A percentile compares a stretch with the other conserved stretches of the same genome.
These are phyloP conservation scores for Tympanoctomys barrerae DNA, from an alignment of 2,797 vertebrate genomes.

Conservation along the genomic window DNA sequence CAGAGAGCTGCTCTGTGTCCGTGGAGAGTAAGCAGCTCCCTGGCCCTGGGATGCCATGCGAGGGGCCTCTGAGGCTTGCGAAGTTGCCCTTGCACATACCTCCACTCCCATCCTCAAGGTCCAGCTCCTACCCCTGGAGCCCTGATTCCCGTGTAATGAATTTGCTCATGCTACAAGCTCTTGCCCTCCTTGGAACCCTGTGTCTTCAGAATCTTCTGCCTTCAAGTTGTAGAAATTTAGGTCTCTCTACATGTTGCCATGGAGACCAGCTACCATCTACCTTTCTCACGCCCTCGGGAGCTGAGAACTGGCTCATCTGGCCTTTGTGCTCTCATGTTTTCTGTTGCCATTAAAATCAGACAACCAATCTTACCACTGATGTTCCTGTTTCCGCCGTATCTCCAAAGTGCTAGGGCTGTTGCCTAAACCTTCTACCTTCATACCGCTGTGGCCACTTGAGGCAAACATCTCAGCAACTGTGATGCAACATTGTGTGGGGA, in stretches of 20 bases:
- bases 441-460: neutral
- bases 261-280: neutral
- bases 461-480: neutral
- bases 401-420: neutral
- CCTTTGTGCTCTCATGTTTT: neutral
- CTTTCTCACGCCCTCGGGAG: neutral
- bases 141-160: neutral
- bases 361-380: neutral
- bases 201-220: neutral
- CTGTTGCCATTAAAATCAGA: conserved; percentile 1
- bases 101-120: neutral
- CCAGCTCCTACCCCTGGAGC: neutral
- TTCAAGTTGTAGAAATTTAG: conserved; percentile 1
- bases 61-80: neutral
- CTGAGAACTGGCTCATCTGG: neutral
- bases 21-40: neutral
- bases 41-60: neutral
- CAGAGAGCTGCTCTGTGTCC: neutral
- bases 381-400: neutral
- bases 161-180: neutral
- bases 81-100: neutral
- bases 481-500: neutral
- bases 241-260: neutral
- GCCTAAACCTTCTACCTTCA: neutral
- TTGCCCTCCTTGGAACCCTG: neutral